Conservation (phyloP, 2,797 vertebrate species). For the Aphelocoma californica region DNA sequence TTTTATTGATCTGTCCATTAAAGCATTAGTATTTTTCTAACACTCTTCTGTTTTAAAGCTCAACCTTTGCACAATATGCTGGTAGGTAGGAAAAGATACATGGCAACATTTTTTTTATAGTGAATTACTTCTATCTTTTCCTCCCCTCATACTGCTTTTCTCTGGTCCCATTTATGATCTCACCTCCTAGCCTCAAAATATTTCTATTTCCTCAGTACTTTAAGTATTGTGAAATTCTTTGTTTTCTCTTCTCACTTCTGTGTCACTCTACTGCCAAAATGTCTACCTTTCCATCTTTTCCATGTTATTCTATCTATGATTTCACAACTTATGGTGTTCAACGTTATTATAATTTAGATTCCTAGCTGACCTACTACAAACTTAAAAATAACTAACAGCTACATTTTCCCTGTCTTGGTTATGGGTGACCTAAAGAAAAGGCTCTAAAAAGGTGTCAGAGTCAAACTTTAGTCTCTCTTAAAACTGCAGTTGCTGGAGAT, state of each 20-base stretch:
- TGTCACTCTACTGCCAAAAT: neutral
- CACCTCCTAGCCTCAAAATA: neutral
- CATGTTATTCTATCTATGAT: neutral
- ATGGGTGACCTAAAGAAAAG: neutral
- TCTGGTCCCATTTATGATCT: neutral
- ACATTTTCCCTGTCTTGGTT: neutral
- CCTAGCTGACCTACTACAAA: neutral
- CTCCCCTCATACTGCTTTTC: neutral
- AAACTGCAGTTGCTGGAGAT: neutral
- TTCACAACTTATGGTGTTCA: neutral
- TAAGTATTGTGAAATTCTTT: neutral
- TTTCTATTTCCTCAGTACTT: neutral
- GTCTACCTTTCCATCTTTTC: neutral
- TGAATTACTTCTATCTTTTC: neutral
- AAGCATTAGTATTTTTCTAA: neutral
- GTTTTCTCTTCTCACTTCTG: neutral
- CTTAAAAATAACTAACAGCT: neutral
- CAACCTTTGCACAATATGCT: neutral
- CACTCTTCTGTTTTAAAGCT: neutral
- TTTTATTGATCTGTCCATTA: neutral
- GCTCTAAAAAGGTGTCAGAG: neutral
- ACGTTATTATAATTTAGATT: neutral
- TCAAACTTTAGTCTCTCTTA: neutral
- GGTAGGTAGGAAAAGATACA: neutral
- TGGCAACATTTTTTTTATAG: neutral